Percentiles rank a stretch among this genome's conserved stretches.
phyloP scores from a whole-genome alignment of 2,888 invertebrate species.

The Tholera decimalis region DNA sequence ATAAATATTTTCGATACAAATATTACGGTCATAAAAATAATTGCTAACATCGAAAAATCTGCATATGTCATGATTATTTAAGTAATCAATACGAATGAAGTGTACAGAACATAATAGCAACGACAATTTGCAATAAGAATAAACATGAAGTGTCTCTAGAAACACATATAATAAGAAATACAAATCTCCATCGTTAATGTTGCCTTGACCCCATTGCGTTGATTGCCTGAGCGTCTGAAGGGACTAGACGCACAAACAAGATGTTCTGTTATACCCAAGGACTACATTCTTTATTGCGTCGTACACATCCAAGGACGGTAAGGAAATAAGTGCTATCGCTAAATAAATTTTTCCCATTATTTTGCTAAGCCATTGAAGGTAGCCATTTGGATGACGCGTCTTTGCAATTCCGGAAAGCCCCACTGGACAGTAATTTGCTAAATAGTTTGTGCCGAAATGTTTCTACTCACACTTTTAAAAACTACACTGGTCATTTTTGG shows the following conservation, averaged over 20 bases:
- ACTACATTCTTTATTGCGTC: conserved; percentile 54
- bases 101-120: conserved; percentile 1
- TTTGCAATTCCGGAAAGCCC: conserved; percentile 6
- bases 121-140: neutral
- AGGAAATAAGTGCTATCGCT: conserved; percentile 19
- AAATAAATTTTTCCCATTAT: conserved; percentile 12
- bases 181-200: conserved; percentile 21
- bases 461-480: conserved; percentile 5
- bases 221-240: conserved; percentile 58
- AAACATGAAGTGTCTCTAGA: neutral
- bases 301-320: conserved; percentile 36
- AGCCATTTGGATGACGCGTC: conserved; percentile 7
- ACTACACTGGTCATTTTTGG: conserved; percentile 4
- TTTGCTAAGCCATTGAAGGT: conserved; percentile 4
- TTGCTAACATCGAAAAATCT: neutral
- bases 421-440: conserved; percentile 6
- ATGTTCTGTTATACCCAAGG: conserved; percentile 67
- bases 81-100: neutral
- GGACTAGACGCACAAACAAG: conserved; percentile 67
- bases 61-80: neutral
- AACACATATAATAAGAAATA: conserved; percentile 1
- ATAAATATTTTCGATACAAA: conserved; percentile 8
- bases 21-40: neutral
- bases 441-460: conserved; percentile 8
- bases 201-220: conserved; percentile 64